Percentiles rank a stretch among this genome's conserved stretches.
phyloP scores from a whole-genome alignment of 2,113 vertebrate genomes.

The Cygnus atratus region DNA sequence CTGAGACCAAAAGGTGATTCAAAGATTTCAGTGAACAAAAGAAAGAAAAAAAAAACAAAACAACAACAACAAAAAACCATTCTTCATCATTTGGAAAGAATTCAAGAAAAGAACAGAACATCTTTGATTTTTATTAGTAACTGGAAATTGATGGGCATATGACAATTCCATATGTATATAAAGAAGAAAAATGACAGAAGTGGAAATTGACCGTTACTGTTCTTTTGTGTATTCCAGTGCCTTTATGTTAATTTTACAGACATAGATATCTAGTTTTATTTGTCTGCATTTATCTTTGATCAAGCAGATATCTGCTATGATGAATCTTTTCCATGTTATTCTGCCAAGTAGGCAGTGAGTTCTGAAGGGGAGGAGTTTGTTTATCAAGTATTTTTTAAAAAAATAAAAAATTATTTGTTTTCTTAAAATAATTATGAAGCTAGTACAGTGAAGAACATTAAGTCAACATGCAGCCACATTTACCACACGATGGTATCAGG shows the following conservation, averaged over 20 bases:
- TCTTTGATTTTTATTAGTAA: conserved; percentile 25
- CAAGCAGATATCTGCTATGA: not conserved
- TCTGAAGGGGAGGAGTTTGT: not conserved
- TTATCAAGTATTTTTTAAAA: not conserved
- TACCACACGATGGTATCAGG: conserved; percentile 3
- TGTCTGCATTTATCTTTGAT: not conserved
- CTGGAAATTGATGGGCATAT: not conserved
- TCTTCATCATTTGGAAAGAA: conserved; percentile 3
- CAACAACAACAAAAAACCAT: not conserved
- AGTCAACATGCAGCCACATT: not conserved
- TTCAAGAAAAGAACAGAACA: not conserved
- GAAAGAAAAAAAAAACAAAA: not conserved
- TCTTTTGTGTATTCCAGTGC: not conserved
- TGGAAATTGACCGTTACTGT: not conserved
- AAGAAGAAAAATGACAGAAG: not conserved
- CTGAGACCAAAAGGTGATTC: conserved; percentile 20
- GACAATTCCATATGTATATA: not conserved
- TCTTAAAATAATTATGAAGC: not conserved
- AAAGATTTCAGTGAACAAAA: not conserved
- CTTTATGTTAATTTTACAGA: not conserved
- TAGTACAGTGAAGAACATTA: not conserved
- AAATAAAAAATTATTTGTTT: not conserved
- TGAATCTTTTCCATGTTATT: not conserved
- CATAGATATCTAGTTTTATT: not conserved
- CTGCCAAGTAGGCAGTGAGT: not conserved